Base-by-base conservation (phyloP, 2,797 vertebrate genomes). In the Triplophysa yarkandensis region DNA sequence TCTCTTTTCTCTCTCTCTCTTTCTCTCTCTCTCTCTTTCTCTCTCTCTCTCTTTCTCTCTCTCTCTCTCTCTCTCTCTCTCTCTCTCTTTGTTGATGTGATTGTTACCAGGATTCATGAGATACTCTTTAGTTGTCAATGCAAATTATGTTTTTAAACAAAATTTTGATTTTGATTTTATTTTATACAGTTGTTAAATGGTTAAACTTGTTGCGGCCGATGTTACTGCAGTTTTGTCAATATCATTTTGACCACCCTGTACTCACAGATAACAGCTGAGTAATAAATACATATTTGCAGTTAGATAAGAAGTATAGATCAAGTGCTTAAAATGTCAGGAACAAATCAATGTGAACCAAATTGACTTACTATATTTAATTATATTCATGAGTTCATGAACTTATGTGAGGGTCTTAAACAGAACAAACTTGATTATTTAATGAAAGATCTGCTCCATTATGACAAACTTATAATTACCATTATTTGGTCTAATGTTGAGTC, bases 211-310 rank as follows among this genome's bases (percentile, higher is more conserved):
- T 74, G 52, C 52, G 46, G 52, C 41, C 57, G 16, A 41, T 36
- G 25, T 57, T n/a, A 67, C 71, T 36, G 63, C 52, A 74, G 71
- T 74, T 58, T 27, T 74, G 71, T 74, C 39, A 54, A 74, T 46
- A 44, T 23, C 30, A 25, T 34, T 66, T 16, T 65, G 5, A 64
- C 28, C 62, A 17, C 27, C 25, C 25, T 55, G 52, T 65, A 27
- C 17, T 11, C 34, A 21, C 48, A n/a, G 60, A 63, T 72, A 63
- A 54, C 69, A 19, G 41, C 27, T 32, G 17, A 7, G 14, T 11
- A 32, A 32, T 58, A 16, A 32, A 32, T 11, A 58, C 3, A 19
- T 58, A 32, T 32, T 58, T 58, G 28, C 27, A 30, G 54, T 57
- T 5, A 4, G 5, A 28, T 16, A 16, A 6, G 13, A 27, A 28